Percentiles rank a stretch among this genome's conserved stretches.
Evolutionary conservation across 2,888 invertebrate species (phyloP).

Genomic region (Calephelis perditalis): DNA sequence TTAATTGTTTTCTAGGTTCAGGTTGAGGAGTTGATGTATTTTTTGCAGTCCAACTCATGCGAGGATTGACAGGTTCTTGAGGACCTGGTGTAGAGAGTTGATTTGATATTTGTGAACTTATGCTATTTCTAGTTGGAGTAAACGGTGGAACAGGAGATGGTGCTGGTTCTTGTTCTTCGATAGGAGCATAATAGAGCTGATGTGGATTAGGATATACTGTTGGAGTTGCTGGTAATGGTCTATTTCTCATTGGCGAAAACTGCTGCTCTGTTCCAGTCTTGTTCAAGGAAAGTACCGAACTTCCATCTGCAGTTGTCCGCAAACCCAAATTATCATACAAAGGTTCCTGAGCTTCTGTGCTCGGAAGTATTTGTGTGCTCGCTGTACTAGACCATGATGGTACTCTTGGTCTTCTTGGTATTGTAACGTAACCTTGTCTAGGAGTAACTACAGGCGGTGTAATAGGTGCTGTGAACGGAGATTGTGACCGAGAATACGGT

Average conservation of each 20-base stretch:
- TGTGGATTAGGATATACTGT: slow-evolving; percentile 58
- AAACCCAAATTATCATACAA: slow-evolving; percentile 92
- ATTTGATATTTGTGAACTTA: slow-evolving; percentile 70
- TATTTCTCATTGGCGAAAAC: slow-evolving; percentile 79
- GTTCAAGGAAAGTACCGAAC: slow-evolving; percentile 86
- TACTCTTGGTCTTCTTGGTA: slow-evolving; percentile 89
- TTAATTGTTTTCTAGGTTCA: slow-evolving; percentile 60
- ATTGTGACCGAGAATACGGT: slow-evolving; percentile 87
- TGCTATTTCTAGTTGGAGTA: slow-evolving; percentile 63
- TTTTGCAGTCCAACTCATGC: slow-evolving; percentile 74
- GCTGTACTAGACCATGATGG: slow-evolving; percentile 88
- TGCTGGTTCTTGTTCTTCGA: slow-evolving; percentile 74
- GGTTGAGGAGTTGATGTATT: slow-evolving; percentile 68
- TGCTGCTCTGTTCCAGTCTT: slow-evolving; percentile 79
- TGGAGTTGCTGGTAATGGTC: slow-evolving; percentile 82
- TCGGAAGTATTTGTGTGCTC: slow-evolving; percentile 70
- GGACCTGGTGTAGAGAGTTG: slow-evolving; percentile 69
- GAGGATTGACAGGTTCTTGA: slow-evolving; percentile 65
- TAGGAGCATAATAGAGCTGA: slow-evolving; percentile 69
- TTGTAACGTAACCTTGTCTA: slow-evolving; percentile 91
- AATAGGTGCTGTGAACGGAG: slow-evolving; percentile 83
- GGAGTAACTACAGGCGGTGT: slow-evolving; percentile 83
- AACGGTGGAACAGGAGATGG: slow-evolving; percentile 70
- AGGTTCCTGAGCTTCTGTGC: slow-evolving; percentile 82
- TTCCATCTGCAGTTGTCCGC: slow-evolving; percentile 92